Base-by-base conservation (phyloP, 1,140 invertebrate genomes). In the Antheraea mylitta region DNA sequence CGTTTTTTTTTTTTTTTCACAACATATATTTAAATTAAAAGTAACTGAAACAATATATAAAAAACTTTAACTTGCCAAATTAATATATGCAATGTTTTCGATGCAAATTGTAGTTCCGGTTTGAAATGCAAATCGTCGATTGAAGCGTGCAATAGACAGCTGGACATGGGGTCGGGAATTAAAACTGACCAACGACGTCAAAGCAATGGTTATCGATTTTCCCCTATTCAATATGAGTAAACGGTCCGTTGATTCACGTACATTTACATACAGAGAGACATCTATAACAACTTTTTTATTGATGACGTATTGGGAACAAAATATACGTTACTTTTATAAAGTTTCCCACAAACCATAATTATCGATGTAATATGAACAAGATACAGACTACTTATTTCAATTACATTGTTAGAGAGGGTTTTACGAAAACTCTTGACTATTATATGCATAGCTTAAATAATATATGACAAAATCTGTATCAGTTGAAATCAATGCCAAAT, bases 151-250 rank as follows among this genome's bases (percentile, higher is more conserved):
- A 64, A 45, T 48, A 18, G 63, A 64, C 63, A 64, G 37, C 38
- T 48, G 38, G 18, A 64, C 42, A 38, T 64, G 18, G 63, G 42
- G 63, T 38, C 37, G 60, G 53, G 66, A 74, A 71, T 74, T 71
- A 74, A 74, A 74, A 74, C 66, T 66, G 66, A 66, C 58, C 58
- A 38, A 53, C 45, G 16, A 48, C 38, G 63, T 63, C 66, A 63
- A 71, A 74, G 48, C 69, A 53, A 70, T 68, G 59, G 58, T 67
- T n/a, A 69, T 69, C 60, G 73, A 68, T 74, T 70, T 53, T 67
- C 11, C 61, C 61, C 30, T 63, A 63, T 63, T 63, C 61, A 63
- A 63, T 63, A 18, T 13, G 11, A 53, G 45, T 53, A 53, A 53
- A 53, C 16, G 16, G 45, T 16, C 16, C 45, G 45, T 53, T 53